A percentile compares a stretch with the other conserved stretches of the same genome.
phyloP scores from a whole-genome alignment of 2,797 vertebrate species.

The Tolypeutes matacus region DNA sequence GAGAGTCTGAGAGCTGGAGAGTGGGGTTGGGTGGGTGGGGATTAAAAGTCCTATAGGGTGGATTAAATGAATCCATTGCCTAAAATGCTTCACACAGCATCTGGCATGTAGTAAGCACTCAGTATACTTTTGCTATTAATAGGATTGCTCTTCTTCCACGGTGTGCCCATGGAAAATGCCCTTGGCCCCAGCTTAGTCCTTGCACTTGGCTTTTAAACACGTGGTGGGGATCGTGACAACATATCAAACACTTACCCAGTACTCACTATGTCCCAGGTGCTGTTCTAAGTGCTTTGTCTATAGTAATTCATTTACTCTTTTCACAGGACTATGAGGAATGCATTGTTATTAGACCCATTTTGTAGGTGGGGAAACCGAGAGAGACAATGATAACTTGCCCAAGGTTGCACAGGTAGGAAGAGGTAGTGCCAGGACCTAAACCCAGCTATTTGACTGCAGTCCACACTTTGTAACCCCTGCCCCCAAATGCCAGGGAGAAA shows the following conservation, averaged over 20 bases:
- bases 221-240: neutral
- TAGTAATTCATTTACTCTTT: neutral
- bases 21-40: neutral
- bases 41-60: conserved; percentile 3
- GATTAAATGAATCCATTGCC: neutral
- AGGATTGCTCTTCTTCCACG: neutral
- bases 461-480: neutral
- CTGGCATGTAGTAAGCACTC: neutral
- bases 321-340: neutral
- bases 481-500: neutral
- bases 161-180: neutral
- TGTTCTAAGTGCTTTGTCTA: neutral
- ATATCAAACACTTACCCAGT: neutral
- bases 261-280: neutral
- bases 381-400: neutral
- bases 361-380: neutral
- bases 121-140: neutral
- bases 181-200: neutral
- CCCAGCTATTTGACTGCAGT: neutral
- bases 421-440: neutral
- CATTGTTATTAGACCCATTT: neutral
- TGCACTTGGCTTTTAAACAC: neutral
- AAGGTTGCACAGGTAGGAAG: neutral
- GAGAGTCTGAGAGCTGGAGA: neutral
- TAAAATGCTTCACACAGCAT: neutral